Percentiles rank a stretch among this genome's conserved stretches.
These are phyloP conservation scores for Formica exsecta DNA, from an alignment of 1,140 invertebrate genomes.

Conservation along the genomic window DNA sequence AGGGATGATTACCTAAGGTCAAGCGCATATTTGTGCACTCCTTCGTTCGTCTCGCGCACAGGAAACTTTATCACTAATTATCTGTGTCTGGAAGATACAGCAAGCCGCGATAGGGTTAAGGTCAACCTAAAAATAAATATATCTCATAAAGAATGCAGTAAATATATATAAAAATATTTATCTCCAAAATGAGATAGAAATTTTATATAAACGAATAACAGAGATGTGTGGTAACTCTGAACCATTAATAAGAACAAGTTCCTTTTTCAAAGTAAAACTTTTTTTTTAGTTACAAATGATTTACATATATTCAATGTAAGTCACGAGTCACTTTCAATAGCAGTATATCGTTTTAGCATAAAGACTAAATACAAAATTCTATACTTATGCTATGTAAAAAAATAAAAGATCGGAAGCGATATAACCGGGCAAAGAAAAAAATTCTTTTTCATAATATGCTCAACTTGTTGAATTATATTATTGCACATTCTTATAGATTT, in stretches of 20 bases:
- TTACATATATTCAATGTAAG: not conserved
- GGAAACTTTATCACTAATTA: slow-evolving; percentile 51
- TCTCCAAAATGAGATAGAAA: not conserved
- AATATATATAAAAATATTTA: slow-evolving; percentile 27
- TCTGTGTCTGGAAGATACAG: slow-evolving; percentile 35
- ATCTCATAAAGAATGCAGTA: not conserved
- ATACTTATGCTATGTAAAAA: not conserved
- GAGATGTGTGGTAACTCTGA: not conserved
- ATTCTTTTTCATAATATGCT: too few relatives aligned
- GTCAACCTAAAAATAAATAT: slow-evolving; percentile 37
- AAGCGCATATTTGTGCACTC: slow-evolving; percentile 66
- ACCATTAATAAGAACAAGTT: not conserved
- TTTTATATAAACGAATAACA: not conserved
- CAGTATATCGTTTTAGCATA: not conserved
- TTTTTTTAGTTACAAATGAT: not conserved
- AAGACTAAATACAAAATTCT: not conserved
- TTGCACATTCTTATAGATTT: not conserved
- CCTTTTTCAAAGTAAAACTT: not conserved
- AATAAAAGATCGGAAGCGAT: not conserved
- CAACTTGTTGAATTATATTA: slow-evolving; percentile 10
- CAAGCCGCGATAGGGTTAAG: slow-evolving; percentile 33
- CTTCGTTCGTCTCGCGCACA: not conserved
- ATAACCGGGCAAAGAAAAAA: too few relatives aligned
- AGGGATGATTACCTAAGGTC: slow-evolving; percentile 65
- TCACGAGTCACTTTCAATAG: not conserved